Evolutionary conservation across 37 sponge, comb jelly and placozoan species (phyloP), one percentile per base, ranked within the genome.

Genomic region (Axinella damicornis): DNA sequence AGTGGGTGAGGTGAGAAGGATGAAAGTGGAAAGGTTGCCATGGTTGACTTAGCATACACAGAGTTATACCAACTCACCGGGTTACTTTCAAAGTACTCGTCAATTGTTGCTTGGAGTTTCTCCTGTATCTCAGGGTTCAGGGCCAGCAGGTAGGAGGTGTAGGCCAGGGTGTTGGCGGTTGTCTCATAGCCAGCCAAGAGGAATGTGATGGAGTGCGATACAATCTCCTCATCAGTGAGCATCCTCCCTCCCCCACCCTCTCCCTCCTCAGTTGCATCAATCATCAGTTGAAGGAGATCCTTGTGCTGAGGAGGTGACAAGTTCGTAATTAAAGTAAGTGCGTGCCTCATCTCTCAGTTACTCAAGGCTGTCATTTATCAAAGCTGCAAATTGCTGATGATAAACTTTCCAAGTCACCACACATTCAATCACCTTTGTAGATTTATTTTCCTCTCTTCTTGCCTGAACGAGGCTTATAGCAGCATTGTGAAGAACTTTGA

Each of bases 131-230:
- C 80, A 66, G 91, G 87, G 76, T 94, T 65, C 12, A 87, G 53
- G 18, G 91, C 91, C 53, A 94, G 85, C 41, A 90, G 88, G 62
- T 90, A 90, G n/a, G 91, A 25, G 19, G 76, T 77, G 79, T 80
- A 94, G 33, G 73, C 34, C 46, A 94, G 83, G 25, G 84, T 65
- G 52, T 79, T 94, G 54, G 85, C 83, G 19, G 95, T 94, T 19
- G 95, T 94, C 76, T 94, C 95, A 74, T 88, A 88, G 39, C 95
- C 95, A 76, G 95, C 95, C n/a, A 90, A 66, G 54, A 94, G 35
- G 79, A 94, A 90, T n/a, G 75, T 76, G 1, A 84, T 41, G 55
- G 77, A 85, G 32, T 84, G 77, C 17, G 52, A 59, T 14, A 80
- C 75, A 56, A 94, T 78, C 68, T 87, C 85, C 55, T 63, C 82